Evolutionary conservation across 1,140 invertebrate species (phyloP).

Genomic region (Oedothorax gibbosus): DNA sequence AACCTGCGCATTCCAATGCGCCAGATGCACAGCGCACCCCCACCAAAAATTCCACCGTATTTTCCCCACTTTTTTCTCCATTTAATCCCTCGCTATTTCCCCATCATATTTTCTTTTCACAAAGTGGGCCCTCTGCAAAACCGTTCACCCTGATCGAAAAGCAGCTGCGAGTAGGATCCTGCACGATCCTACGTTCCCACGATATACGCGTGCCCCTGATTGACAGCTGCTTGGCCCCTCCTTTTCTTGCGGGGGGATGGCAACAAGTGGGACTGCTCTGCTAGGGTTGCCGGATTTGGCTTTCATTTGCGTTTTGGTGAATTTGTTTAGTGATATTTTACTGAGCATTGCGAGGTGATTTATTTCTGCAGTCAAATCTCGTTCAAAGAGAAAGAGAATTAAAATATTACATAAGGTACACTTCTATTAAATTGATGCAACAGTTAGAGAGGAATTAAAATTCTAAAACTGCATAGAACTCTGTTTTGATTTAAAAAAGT

Average conservation of each 20-base stretch:
- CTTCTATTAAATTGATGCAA: no score
- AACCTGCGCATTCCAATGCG: constrained; percentile 26
- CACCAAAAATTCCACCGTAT: constrained; percentile 4
- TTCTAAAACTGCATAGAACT: no score
- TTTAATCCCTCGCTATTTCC: constrained; percentile 28
- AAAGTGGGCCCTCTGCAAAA: constrained; percentile 24
- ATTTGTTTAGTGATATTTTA: no score
- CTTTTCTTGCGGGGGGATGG: constrained; percentile 1
- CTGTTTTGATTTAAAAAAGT: no score
- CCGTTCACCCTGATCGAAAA: constrained; percentile 49
- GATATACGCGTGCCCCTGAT: constrained; percentile 58
- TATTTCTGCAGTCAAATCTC: no score
- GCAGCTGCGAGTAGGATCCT: constrained; percentile 44
- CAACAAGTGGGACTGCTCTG: constrained; percentile 41
- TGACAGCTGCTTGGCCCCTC: constrained; percentile 54
- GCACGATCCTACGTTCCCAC: constrained; percentile 54
- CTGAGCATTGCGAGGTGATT: no score
- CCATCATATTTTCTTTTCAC: constrained; percentile 15
- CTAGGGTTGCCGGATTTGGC: no score
- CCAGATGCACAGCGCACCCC: constrained; percentile 36
- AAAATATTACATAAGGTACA: no score
- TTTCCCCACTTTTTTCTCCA: background rate
- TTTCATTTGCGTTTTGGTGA: no score
- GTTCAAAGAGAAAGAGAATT: no score
- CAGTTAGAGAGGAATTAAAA: no score